phyloP scores from a whole-genome alignment of 2,797 vertebrate genomes.

The Tauraco hartlaubi region DNA sequence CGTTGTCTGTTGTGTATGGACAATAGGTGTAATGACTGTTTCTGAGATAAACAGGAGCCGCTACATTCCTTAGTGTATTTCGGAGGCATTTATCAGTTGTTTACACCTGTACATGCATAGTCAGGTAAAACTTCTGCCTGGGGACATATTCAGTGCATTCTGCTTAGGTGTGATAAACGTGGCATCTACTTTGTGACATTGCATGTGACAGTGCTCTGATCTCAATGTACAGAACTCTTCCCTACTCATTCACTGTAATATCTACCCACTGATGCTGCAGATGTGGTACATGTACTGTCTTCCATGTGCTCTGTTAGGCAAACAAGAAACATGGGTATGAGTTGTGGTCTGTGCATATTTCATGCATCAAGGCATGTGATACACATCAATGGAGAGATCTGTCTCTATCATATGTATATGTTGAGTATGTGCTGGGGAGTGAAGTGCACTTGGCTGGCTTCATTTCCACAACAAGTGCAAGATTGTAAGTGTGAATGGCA shows the following conservation, averaged over 20 bases:
- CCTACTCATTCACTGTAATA: not conserved
- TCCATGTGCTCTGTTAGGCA: fast-evolving
- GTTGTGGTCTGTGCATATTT: not conserved
- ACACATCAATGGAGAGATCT: too few relatives aligned
- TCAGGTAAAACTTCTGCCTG: not conserved
- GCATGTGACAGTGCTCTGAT: not conserved
- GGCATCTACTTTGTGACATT: not conserved
- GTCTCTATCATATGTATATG: fast-evolving
- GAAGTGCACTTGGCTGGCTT: not conserved
- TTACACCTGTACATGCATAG: not conserved
- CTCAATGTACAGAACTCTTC: not conserved
- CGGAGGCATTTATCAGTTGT: not conserved
- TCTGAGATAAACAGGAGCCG: fast-evolving
- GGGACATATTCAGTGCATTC: not conserved
- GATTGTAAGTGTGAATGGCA: not conserved
- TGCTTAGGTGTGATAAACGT: fast-evolving
- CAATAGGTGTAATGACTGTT: not conserved
- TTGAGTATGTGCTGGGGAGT: not conserved
- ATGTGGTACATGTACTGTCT: fast-evolving
- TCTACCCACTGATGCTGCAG: not conserved
- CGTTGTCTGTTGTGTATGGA: not conserved
- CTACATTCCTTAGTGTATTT: not conserved
- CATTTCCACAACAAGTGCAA: not conserved
- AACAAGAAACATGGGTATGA: not conserved
- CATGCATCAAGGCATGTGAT: fast-evolving